A percentile compares a stretch with the other conserved stretches of the same genome.
Evolutionary conservation across 2,113 vertebrate genomes (phyloP).

Genomic region (Hipposideros armiger): DNA sequence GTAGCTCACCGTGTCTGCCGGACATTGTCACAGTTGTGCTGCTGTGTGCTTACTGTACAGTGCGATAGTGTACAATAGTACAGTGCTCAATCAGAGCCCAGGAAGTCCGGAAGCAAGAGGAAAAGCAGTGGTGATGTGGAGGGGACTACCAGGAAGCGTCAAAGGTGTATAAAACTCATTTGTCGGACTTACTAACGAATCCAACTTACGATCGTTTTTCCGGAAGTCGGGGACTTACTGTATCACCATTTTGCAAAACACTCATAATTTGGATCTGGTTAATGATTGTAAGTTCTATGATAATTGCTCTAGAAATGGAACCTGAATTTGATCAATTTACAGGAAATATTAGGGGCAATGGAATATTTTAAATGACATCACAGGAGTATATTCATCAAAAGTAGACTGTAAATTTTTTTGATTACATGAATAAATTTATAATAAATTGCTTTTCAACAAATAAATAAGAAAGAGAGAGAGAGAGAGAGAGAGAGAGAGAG

Average conservation of each 20-base stretch:
- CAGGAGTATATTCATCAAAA: background rate
- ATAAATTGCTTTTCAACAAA: slow-evolving; percentile 20
- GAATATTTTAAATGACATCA: slow-evolving; percentile 23
- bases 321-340: background rate
- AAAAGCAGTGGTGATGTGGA: too few relatives aligned
- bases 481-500: background rate
- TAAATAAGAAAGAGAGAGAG: background rate
- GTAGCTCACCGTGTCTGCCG: too few relatives aligned
- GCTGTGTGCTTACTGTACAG: too few relatives aligned
- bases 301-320: background rate
- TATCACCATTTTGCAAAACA: background rate
- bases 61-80: too few relatives aligned
- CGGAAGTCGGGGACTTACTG: too few relatives aligned
- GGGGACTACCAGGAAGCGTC: too few relatives aligned
- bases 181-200: too few relatives aligned
- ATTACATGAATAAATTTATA: slow-evolving; percentile 5
- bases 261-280: background rate
- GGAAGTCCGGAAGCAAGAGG: too few relatives aligned
- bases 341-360: background rate
- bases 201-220: too few relatives aligned
- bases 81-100: too few relatives aligned
- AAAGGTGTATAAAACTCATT: too few relatives aligned
- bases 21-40: too few relatives aligned
- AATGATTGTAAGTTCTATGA: background rate
- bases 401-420: background rate